Evolutionary conservation across 2,113 vertebrate species (phyloP), one percentile per base, ranked within the genome.

Genomic region (Narcine bancroftii): DNA sequence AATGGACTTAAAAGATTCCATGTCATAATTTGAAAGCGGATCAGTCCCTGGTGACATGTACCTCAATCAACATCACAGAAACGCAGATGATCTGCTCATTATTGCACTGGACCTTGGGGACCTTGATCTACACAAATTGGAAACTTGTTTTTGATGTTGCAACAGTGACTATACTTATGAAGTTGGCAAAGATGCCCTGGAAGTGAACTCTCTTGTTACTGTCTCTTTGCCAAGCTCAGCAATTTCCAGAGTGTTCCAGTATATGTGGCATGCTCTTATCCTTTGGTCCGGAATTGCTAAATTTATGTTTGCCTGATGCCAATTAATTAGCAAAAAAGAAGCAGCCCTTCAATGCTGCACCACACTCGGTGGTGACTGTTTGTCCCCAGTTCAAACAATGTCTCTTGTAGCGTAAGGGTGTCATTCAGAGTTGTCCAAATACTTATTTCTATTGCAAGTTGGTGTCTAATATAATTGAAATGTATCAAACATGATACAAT

Each of bases 241-340:
- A 36, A 33, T 75, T 75, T 75, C 10, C 72, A 36, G n/a, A 75
- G 11, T 75, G 72, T 75, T 75, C 72, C 11, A 11, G 72, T 2
- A 39, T 13, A 50, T 26, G 21, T 79, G 42, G 45, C 76, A 2
- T 10, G 0, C 56, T 39, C 56, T 24, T 63, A 60, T 63, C 53
- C n/a, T 87, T 24, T 39, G 56, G 11, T 87, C 29, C 83, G 21
- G 85, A 89, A 36, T 89, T 65, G 33, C 56, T 89, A 89, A 89
- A 89, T 63, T 89, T 89, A 63, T 89, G 15, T 56, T 36, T 65
- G 56, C 19, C 13, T 39, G 15, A 63, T 89, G n/a, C 85, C n/a
- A 39, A 63, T 89, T 89, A 65, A 89, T 63, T 89, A 89, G n/a
- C 85, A 81, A 11, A 10, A 24, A 87, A 36, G 6, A 87, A 87